A percentile compares a stretch with the other conserved stretches of the same genome.
These are phyloP conservation scores for Parnassius mnemosyne DNA, from an alignment of 2,888 invertebrate species.

Conservation along the genomic window DNA sequence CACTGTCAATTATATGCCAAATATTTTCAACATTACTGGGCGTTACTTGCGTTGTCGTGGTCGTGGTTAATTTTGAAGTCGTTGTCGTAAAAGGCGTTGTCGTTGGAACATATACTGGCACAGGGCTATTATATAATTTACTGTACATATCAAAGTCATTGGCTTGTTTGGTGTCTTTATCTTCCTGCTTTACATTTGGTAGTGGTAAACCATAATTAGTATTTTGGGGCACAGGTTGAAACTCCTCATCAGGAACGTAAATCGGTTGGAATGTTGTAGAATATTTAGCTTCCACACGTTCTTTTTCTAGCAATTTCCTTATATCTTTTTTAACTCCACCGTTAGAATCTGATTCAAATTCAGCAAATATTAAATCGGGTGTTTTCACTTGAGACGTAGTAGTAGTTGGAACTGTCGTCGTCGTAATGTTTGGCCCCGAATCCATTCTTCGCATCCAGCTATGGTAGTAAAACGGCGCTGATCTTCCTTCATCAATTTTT, in stretches of 20 bases:
- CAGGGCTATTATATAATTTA: constrained; percentile 50
- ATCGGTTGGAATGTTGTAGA: constrained; percentile 53
- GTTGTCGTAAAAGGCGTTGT: constrained; percentile 35
- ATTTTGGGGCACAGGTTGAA: constrained; percentile 36
- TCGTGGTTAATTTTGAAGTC: constrained; percentile 47
- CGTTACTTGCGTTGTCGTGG: constrained; percentile 36
- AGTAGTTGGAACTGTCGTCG: constrained; percentile 41
- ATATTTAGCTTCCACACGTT: constrained; percentile 45
- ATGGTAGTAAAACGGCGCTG: constrained; percentile 69
- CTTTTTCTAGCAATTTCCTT: constrained; percentile 63
- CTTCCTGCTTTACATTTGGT: constrained; percentile 30
- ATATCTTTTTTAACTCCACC: constrained; percentile 60
- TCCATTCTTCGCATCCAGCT: constrained; percentile 73
- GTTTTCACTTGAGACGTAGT: constrained; percentile 48
- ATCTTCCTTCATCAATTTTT: constrained; percentile 50
- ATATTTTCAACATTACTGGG: constrained; percentile 61
- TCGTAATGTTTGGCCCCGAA: constrained; percentile 42
- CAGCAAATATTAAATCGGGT: constrained; percentile 73
- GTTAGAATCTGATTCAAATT: constrained; percentile 59
- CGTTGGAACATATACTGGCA: constrained; percentile 50
- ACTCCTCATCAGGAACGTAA: constrained; percentile 58
- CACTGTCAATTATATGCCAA: constrained; percentile 72
- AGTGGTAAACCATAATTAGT: constrained; percentile 44
- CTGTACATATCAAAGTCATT: constrained; percentile 61
- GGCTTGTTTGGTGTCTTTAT: constrained; percentile 35